Evolutionary conservation across 2,888 invertebrate genomes (phyloP).

Genomic region (Callinectes sapidus): DNA sequence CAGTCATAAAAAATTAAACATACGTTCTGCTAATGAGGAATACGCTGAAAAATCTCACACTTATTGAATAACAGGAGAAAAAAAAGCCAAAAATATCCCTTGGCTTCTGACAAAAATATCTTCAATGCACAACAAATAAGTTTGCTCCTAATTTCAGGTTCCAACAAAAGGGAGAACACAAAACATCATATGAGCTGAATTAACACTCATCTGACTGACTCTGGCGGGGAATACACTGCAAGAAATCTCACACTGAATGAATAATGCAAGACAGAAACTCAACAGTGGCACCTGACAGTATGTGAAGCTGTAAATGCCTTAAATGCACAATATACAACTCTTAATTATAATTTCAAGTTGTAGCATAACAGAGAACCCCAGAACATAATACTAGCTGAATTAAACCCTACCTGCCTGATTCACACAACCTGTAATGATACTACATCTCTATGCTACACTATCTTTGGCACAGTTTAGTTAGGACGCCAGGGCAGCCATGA

Average conservation of each 20-base stretch:
- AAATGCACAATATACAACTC: not conserved
- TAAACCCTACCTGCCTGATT: not conserved
- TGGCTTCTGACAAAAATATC: too few relatives aligned
- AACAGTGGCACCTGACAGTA: not conserved
- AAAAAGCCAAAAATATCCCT: too few relatives aligned
- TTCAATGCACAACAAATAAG: not conserved
- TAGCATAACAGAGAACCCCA: not conserved
- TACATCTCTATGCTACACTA: not conserved
- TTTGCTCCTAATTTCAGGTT: too few relatives aligned
- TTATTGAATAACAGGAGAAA: not conserved
- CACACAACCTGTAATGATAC: not conserved
- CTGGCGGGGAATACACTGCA: not conserved
- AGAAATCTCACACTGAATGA: not conserved
- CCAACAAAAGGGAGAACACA: too few relatives aligned
- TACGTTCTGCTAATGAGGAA: not conserved
- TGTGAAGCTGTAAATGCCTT: not conserved
- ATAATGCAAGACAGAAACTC: not conserved
- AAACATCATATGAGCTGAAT: too few relatives aligned
- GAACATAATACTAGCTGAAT: not conserved
- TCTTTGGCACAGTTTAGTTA: slow-evolving; percentile 3
- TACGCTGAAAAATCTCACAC: not conserved
- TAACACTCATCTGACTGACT: too few relatives aligned
- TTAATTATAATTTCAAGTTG: not conserved
- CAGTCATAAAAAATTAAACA: not conserved
- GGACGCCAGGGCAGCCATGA: not conserved